Evolutionary conservation across 2,113 vertebrate genomes (phyloP).

Genomic region (Pangasianodon gigas): DNA sequence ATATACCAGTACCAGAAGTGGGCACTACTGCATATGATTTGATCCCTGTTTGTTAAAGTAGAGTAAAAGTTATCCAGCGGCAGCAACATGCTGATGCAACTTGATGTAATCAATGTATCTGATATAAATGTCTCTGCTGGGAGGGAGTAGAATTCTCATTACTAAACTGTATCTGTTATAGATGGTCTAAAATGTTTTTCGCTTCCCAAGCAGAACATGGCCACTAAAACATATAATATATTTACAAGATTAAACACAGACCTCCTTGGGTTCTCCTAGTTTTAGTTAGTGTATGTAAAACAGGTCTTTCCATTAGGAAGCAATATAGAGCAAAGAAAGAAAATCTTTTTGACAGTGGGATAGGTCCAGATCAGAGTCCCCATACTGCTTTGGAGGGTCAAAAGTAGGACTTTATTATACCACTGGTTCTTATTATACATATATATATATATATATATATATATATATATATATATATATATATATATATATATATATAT

Average conservation of each 20-base stretch:
- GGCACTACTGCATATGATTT: not conserved
- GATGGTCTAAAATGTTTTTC: not conserved
- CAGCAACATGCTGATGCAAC: constrained; percentile 19
- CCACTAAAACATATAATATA: not conserved
- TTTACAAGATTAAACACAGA: not conserved
- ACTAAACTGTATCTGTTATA: not conserved
- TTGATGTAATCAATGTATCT: constrained; percentile 12
- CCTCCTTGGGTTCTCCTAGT: not conserved
- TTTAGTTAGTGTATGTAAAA: not conserved
- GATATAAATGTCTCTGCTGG: constrained; percentile 1
- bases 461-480: not conserved
- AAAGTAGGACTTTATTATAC: not conserved
- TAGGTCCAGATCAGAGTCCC: constrained; percentile 29
- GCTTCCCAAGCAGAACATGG: not conserved
- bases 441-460: not conserved
- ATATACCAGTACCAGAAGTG: not conserved
- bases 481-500: not conserved
- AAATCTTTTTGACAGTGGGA: constrained; percentile 58
- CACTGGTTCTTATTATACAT: not conserved
- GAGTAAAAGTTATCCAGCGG: not conserved
- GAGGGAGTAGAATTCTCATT: not conserved
- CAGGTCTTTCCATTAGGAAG: not conserved
- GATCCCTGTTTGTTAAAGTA: not conserved
- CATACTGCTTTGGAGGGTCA: not conserved
- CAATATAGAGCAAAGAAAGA: not conserved